Base-by-base conservation (phyloP, 2,888 invertebrate genomes). In the Leucania comma region DNA sequence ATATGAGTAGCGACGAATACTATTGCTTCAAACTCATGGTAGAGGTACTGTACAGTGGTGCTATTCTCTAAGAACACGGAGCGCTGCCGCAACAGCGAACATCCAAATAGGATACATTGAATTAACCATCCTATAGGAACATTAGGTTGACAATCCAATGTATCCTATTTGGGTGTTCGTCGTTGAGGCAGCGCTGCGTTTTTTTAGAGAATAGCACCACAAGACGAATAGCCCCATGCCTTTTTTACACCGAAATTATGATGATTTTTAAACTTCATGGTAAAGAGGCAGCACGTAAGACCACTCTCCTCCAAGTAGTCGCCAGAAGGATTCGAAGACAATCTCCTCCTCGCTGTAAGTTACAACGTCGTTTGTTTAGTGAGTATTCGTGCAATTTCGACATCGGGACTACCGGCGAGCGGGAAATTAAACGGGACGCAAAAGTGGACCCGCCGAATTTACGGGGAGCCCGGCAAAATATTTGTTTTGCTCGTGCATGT, bases 401-500 rank as follows among this genome's bases (percentile, higher is more conserved):
- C 56, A 63, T 65, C 60, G 64, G 67, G 38, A 46, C 59, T 67
- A 66, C 57, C 58, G 54, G 46, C 68, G 69, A 65, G 70, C 69
- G 71, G 71, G 59, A 72, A 82, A 81, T 75, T 83, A 83, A 78
- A 79, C 79, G 69, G 63, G 32, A 68, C 68, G 62, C 69, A 59
- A 78, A 72, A 75, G 69, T 64, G 76, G 70, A 70, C 71, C 67
- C 63, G 35, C 57, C 26, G 32, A 68, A 69, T 68, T 78, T 65
- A 64, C 57, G 46, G 32, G 57, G 51, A 61, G 65, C 66, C 68
- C 58, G 50, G 38, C 50, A 58, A 72, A 76, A 73, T 76, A 79
- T 81, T 82, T 73, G 78, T 65, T 69, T 69, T 58, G 67, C 51
- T 83, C 75, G 54, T 62, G 59, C 54, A 58, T 65, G 20, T 77